Evolutionary conservation across 2,888 invertebrate species (phyloP).

Genomic region (Pimpla rufipes): DNA sequence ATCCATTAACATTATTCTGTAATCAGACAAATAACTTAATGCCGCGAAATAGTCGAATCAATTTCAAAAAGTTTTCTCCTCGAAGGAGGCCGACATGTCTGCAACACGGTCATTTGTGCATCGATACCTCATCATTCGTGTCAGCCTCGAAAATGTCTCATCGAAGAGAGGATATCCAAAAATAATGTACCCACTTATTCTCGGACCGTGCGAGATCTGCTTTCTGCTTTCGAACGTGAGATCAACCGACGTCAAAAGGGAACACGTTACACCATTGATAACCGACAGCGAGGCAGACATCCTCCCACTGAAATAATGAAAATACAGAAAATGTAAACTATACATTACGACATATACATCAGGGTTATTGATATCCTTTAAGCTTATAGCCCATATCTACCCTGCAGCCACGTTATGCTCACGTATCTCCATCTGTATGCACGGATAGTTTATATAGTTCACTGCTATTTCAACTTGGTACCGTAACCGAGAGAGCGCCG

Average conservation of each 20-base stretch:
- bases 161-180: neutral
- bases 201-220: neutral
- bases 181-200: neutral
- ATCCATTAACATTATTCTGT: neutral
- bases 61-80: too few species aligned
- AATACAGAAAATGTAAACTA: neutral
- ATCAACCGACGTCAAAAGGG: neutral
- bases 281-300: too few species aligned
- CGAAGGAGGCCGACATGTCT: too few species aligned
- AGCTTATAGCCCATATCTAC: neutral
- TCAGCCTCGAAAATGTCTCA: neutral
- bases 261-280: too few species aligned
- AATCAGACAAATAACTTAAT: neutral
- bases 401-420: neutral
- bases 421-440: neutral
- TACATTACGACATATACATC: neutral
- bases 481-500: slow-evolving; percentile 20
- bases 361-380: neutral
- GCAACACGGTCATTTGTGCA: neutral
- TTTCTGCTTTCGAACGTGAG: neutral
- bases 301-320: neutral
- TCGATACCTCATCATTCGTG: neutral
- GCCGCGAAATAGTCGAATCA: too few species aligned
- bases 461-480: slow-evolving; percentile 18
- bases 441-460: slow-evolving; percentile 2